Evolutionary conservation across 2,797 vertebrate genomes (phyloP).

Genomic region (Columba guinea): DNA sequence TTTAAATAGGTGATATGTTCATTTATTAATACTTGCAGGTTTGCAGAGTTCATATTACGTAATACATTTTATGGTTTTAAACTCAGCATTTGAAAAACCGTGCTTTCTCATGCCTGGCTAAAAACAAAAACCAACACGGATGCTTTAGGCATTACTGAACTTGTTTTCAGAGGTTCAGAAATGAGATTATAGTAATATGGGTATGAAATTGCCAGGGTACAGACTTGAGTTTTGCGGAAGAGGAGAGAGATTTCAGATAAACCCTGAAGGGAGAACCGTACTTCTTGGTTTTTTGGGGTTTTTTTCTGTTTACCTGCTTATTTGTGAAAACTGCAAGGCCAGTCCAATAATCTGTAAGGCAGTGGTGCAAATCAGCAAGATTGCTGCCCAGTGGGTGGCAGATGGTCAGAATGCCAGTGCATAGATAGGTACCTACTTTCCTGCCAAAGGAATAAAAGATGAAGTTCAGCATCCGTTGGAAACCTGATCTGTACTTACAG

Average conservation of each 20-base stretch:
- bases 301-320: not conserved
- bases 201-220: not conserved
- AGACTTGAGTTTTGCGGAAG: slow-evolving; percentile 1
- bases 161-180: slow-evolving; percentile 49
- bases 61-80: not conserved
- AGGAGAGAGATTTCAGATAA: not conserved
- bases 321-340: not conserved
- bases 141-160: slow-evolving; percentile 32
- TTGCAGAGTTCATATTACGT: not conserved
- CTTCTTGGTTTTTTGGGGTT: not conserved
- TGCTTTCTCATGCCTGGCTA: not conserved
- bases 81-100: not conserved
- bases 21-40: not conserved
- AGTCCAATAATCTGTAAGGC: not conserved
- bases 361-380: not conserved
- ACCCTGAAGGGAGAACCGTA: not conserved
- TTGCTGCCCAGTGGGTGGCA: not conserved
- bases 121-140: not conserved
- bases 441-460: slow-evolving; percentile 31
- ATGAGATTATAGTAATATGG: slow-evolving; percentile 16
- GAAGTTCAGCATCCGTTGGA: slow-evolving; percentile 27
- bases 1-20: not conserved
- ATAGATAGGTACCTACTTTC: not conserved
- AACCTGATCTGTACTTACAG: slow-evolving; percentile 52
- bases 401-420: not conserved